A percentile compares a stretch with the other conserved stretches of the same genome.
phyloP scores from a whole-genome alignment of 2,113 vertebrate species.

The Centropus bengalensis region DNA sequence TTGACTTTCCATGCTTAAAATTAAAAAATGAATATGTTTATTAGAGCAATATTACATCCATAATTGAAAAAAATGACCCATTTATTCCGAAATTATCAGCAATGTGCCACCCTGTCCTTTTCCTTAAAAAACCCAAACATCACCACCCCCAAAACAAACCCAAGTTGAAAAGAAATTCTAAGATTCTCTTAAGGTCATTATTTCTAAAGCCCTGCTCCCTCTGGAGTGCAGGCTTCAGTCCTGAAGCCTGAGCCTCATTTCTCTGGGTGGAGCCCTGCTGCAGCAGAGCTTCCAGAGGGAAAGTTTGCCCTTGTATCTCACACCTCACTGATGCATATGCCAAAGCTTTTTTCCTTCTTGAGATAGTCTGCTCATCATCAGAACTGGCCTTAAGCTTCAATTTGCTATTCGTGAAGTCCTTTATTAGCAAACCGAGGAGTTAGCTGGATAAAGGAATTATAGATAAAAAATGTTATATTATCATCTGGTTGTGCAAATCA shows the following conservation, averaged over 20 bases:
- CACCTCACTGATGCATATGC: background rate
- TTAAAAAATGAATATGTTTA: background rate
- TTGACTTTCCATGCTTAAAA: background rate
- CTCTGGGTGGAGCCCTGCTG: background rate
- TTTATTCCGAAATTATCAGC: background rate
- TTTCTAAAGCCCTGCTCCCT: background rate
- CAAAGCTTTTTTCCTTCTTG: background rate
- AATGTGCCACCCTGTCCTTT: background rate
- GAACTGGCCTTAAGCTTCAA: background rate
- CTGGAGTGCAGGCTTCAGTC: background rate
- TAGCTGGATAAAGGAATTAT: background rate
- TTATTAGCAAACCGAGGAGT: background rate
- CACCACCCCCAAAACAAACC: accelerated
- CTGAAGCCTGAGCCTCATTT: accelerated
- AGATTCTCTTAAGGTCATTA: background rate
- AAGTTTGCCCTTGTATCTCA: background rate
- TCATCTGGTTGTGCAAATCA: background rate
- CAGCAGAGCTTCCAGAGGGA: background rate
- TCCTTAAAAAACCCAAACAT: background rate
- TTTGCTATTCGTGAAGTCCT: background rate
- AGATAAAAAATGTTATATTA: background rate
- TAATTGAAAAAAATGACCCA: background rate
- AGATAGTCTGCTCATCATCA: background rate
- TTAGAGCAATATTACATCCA: background rate
- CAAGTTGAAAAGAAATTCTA: background rate